Base-by-base conservation (phyloP, 1,140 invertebrate species). In the Papilio polyxenes region DNA sequence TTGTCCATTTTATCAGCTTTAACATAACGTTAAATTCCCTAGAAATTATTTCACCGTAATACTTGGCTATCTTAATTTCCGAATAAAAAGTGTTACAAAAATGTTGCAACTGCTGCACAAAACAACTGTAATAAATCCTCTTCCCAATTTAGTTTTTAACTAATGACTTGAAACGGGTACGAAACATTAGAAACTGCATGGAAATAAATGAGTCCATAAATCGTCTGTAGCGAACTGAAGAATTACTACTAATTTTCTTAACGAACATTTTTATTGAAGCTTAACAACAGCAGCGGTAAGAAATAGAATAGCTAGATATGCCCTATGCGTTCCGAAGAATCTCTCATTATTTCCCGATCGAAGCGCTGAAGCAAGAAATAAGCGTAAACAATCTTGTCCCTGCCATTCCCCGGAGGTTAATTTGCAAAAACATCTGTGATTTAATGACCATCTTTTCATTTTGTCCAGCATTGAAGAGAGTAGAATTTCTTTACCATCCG, bases 261-360 rank as follows among this genome's bases (percentile, higher is more conserved):
- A 77, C 75, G 48, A 77, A 77, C 49, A 49, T 23, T 77, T 77
- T 77, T 77, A 77, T 77, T 77, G 48, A 77, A 77, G 44, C 75
- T 77, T 77, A 77, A 53, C 49, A 77, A 53, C 75, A 48, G 37
- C 9, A n/a, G 17, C 48, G 40, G 17, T 62, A 62, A 78, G 23
- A 59, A 78, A 20, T 56, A 15, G 59, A 59, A 79, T 37, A 44
- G 8, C 77, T 62, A 79, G 23, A 62, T 40, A 15, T 44, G 13
- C 17, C 78, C 44, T 11, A 72, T 72, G 44, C 59, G 56, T 8
- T 59, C 59, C 59, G 37, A 20, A 53, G 78, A 40, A 7, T 65
- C 44, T 40, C 78, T 80, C 78, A 65, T 80, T 80, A 80, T 80
- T 80, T 80, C 78, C 59, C 78, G 78, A 80, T 80, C 78, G 78